Evolutionary conservation across 2,888 invertebrate species (phyloP).

Genomic region (Ormyrus pomaceus): DNA sequence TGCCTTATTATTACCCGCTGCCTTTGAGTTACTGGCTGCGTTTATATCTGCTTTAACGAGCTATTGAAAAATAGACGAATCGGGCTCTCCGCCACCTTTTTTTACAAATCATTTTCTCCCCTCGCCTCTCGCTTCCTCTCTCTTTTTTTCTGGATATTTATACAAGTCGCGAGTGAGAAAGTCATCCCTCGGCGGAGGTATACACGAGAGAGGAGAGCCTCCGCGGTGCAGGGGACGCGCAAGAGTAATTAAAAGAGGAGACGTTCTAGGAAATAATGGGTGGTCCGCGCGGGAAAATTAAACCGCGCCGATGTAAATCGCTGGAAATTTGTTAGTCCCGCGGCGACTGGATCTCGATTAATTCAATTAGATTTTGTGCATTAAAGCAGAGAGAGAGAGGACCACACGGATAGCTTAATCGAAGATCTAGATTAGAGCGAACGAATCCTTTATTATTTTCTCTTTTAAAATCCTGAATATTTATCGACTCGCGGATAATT

Average conservation of each 20-base stretch:
- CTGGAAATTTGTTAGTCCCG: too few species aligned
- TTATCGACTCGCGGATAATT: constrained; percentile 13
- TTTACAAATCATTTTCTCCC: neutral
- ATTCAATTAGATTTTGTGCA: constrained; percentile 21
- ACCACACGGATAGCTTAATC: constrained; percentile 17
- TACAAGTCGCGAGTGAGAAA: too few species aligned
- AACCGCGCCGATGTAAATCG: too few species aligned
- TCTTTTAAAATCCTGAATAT: constrained; percentile 26
- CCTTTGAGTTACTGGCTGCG: constrained; percentile 29
- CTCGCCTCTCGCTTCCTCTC: neutral
- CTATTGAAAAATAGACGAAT: constrained; percentile 32
- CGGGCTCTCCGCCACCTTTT: neutral
- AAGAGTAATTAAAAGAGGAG: too few species aligned
- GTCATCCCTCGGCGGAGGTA: too few species aligned
- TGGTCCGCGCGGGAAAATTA: too few species aligned
- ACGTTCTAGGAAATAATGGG: too few species aligned
- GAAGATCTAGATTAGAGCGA: too few species aligned
- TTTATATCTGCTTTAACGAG: constrained; percentile 40
- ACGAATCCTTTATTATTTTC: too few species aligned
- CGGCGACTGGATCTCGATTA: constrained; percentile 7
- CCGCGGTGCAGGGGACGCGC: too few species aligned
- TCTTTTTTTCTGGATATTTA: neutral
- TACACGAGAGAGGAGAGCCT: too few species aligned
- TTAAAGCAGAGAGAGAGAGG: neutral
- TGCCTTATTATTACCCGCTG: constrained; percentile 17